Evolutionary conservation across 2,888 invertebrate genomes (phyloP).

Genomic region (Clanis bilineata): DNA sequence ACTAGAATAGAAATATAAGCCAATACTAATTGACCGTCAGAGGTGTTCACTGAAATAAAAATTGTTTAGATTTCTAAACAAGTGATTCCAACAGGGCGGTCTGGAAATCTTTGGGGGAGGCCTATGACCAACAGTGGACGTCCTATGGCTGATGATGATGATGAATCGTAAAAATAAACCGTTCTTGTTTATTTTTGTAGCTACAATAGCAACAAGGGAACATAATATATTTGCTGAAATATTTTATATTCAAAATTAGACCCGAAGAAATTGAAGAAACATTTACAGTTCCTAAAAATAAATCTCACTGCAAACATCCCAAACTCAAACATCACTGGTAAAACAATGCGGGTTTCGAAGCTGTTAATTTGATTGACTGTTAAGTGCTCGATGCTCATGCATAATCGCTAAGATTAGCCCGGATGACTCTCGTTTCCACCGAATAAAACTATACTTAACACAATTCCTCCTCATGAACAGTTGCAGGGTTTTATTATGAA

Average conservation of each 20-base stretch:
- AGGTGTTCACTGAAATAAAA: not conserved
- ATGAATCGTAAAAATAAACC: too few relatives aligned
- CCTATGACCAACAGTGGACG: too few relatives aligned
- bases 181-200: too few relatives aligned
- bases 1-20: not conserved
- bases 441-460: conserved; percentile 6
- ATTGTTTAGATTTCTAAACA: not conserved
- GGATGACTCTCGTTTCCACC: not conserved
- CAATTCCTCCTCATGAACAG: not conserved
- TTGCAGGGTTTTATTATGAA: conserved; percentile 20
- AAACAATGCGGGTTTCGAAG: conserved; percentile 3
- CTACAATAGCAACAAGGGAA: too few relatives aligned
- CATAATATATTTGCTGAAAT: too few relatives aligned
- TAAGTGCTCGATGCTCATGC: conserved; percentile 6
- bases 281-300: not conserved
- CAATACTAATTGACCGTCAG: not conserved
- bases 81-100: too few relatives aligned
- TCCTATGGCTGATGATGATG: too few relatives aligned
- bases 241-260: not conserved
- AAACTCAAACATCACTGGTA: not conserved
- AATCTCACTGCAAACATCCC: not conserved
- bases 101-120: too few relatives aligned
- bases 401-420: conserved; percentile 9
- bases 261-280: not conserved
- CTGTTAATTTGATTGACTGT: conserved; percentile 15